These are phyloP conservation scores for Eledona agricola DNA, from an alignment of 2,888 invertebrate genomes.

Conservation along the genomic window DNA sequence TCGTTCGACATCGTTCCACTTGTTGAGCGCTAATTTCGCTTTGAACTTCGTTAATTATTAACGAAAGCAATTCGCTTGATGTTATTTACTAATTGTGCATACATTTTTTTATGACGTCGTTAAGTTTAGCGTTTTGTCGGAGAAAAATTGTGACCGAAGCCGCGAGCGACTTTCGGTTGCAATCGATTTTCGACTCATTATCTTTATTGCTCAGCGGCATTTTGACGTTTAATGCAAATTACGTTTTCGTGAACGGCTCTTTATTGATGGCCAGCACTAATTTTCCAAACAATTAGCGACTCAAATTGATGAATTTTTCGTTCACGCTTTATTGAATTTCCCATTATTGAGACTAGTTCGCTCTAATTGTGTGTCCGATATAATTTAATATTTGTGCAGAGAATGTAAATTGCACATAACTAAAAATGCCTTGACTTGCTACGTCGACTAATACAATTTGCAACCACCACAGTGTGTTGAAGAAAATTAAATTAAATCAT, in stretches of 20 bases:
- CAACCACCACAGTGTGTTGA: too few species aligned
- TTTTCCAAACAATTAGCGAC: too few species aligned
- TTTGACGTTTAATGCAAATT: neutral
- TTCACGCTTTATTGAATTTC: too few species aligned
- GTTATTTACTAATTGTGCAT: conserved; percentile 13
- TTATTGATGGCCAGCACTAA: neutral
- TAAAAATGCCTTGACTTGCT: too few species aligned
- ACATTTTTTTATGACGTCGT: conserved; percentile 7
- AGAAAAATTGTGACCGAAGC: conserved; percentile 1
- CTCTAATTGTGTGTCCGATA: too few species aligned
- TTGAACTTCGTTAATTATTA: conserved; percentile 13
- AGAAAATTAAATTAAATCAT: too few species aligned
- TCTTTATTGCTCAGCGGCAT: neutral
- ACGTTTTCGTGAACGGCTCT: neutral
- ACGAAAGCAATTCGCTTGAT: conserved; percentile 3
- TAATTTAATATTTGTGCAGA: too few species aligned
- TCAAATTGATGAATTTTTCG: too few species aligned
- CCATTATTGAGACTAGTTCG: too few species aligned
- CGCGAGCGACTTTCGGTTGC: neutral
- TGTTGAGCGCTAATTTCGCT: conserved; percentile 10
- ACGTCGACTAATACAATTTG: too few species aligned
- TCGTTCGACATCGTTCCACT: conserved; percentile 4
- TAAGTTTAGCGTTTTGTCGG: conserved; percentile 5
- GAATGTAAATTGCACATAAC: too few species aligned
- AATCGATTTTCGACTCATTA: conserved; percentile 6